Percentiles rank a stretch among this genome's conserved stretches.
phyloP scores from a whole-genome alignment of 2,797 vertebrate species.

The Meriones psammophilus region DNA sequence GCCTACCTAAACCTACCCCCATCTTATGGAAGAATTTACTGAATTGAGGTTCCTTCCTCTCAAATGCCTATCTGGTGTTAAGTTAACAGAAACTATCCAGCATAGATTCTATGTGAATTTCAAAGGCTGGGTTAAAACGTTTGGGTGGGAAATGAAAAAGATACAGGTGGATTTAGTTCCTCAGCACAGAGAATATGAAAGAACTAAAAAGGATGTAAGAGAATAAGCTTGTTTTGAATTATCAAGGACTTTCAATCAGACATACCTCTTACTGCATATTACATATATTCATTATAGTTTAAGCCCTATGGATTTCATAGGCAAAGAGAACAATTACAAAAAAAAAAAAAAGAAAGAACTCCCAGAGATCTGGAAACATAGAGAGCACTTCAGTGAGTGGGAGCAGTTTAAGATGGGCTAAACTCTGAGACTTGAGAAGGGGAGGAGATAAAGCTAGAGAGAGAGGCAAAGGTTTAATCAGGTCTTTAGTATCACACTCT shows the following conservation, averaged over 20 bases:
- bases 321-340: background rate
- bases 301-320: background rate
- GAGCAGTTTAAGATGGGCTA: background rate
- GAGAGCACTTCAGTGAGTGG: background rate
- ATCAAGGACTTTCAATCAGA: background rate
- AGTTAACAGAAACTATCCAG: background rate
- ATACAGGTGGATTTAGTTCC: background rate
- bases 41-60: background rate
- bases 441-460: background rate
- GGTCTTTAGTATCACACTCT: background rate
- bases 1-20: background rate
- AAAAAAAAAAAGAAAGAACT: background rate
- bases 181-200: background rate
- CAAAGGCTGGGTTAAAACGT: background rate
- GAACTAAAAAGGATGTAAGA: background rate
- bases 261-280: slow-evolving; percentile 13
- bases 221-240: background rate
- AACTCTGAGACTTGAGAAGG: background rate
- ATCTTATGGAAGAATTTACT: background rate
- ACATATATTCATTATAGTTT: background rate
- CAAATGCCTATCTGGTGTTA: background rate
- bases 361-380: background rate
- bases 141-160: background rate
- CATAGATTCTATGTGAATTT: background rate
- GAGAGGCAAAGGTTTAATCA: background rate